phyloP scores from a whole-genome alignment of 2,888 invertebrate genomes.

The Drosophila greeni region DNA sequence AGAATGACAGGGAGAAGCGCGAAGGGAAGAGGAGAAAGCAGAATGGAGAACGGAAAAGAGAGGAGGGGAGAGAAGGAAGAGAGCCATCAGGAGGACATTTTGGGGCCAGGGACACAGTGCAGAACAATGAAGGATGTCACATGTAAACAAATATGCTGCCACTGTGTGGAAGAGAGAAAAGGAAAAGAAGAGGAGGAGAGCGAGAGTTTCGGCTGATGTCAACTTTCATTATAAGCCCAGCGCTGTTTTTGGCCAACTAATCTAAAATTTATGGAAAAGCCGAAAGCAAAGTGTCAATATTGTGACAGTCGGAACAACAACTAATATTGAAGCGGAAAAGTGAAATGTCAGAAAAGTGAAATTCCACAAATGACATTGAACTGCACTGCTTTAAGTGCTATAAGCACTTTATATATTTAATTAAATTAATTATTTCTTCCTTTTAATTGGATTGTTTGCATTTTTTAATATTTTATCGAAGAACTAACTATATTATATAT shows the following conservation, averaged over 20 bases:
- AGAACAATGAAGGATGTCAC: slow-evolving; percentile 60
- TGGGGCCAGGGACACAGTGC: slow-evolving; percentile 68
- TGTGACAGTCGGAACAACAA: slow-evolving; percentile 28
- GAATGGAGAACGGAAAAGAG: not conserved
- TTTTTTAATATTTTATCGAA: no score
- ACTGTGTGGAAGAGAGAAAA: not conserved
- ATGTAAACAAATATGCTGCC: slow-evolving; percentile 54
- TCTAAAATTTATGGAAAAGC: slow-evolving; percentile 66
- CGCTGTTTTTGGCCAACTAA: slow-evolving; percentile 56
- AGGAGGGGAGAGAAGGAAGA: slow-evolving; percentile 1
- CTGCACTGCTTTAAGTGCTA: not conserved
- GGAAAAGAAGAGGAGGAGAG: not conserved
- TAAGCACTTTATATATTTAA: not conserved
- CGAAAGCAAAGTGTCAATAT: slow-evolving; percentile 58
- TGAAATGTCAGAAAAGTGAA: slow-evolving; percentile 45
- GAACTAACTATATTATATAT: no score
- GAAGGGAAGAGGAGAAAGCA: not conserved
- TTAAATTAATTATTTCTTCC: not conserved
- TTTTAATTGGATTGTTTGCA: not conserved
- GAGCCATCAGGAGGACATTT: slow-evolving; percentile 52
- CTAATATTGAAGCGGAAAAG: slow-evolving; percentile 40
- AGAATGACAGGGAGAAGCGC: slow-evolving; percentile 21
- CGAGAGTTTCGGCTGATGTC: slow-evolving; percentile 19
- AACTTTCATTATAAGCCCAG: slow-evolving; percentile 24
- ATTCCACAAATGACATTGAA: slow-evolving; percentile 18